Base-by-base conservation (phyloP, 2,797 vertebrate species). In the Sebastes cheni region DNA sequence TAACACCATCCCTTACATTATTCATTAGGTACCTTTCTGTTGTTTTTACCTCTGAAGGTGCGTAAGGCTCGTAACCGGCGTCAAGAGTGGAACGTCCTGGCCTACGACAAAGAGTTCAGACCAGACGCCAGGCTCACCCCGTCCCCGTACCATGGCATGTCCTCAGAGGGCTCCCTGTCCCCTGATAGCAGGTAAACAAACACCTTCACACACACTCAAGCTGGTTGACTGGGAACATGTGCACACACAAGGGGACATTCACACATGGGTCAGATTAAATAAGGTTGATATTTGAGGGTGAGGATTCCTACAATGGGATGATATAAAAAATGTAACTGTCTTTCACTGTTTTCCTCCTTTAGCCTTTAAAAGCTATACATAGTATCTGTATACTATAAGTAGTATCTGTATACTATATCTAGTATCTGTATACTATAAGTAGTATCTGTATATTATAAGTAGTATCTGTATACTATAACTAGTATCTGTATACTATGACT, bases 31-130 rank as follows among this genome's bases (percentile, higher is more conserved):
- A 6, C 23, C 3, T 18, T 30, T 34, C 27, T 30, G 18, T 13
- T 30, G 27, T 13, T 56, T 39, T 58, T 67, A 4, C 42, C 23
- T 4, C 9, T 62, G 7, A 74, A 94, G 94, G 94, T 95, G 82
- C 94, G 97, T 32, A 98, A 98, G 87, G 97, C 97, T 56, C 96
- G 97, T 8, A 98, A 97, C 92, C 95, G 97, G 3, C 97, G 97
- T 1, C 97, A 98, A 93, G 97, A 98, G 93, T 98, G 97, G 97
- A 98, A 97, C 85, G 96, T 98, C 81, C 95, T 98, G 96, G 97
- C 97, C 1, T 97, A 97, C 66, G 97, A 98, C 89, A 98, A 98
- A 88, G 97, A 98, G 91, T 97, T 98, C 89, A 95, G 97, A 72
- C 97, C 97, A 0, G 97, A 98, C 77, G 96, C 97, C 86, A 93